Conservation (phyloP, 2,888 invertebrate genomes). For the Ligdia adustata region DNA sequence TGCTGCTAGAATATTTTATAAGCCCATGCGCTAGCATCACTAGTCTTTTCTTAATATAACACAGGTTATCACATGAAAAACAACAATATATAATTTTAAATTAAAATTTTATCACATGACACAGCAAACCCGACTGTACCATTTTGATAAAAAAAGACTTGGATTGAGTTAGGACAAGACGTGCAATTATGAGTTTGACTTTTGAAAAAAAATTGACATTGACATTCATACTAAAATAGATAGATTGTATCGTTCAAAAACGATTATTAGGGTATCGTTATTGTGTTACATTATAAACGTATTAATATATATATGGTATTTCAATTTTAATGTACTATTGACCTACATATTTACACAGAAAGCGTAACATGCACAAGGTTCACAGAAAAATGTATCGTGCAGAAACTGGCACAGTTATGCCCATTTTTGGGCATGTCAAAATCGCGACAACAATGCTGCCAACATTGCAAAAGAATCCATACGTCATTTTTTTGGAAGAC, state of each 20-base stretch:
- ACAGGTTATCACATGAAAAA: conserved; percentile 21
- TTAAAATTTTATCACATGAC: conserved; percentile 48
- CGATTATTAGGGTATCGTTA: too few species aligned
- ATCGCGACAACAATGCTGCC: conserved; percentile 44
- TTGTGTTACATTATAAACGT: too few species aligned
- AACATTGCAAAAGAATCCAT: conserved; percentile 52
- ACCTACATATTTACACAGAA: too few species aligned
- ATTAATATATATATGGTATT: too few species aligned
- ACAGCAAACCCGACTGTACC: conserved; percentile 40
- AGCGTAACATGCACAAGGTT: too few species aligned
- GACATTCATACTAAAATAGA: background rate
- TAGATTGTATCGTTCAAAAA: background rate
- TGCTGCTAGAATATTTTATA: conserved; percentile 37
- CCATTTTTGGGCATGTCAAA: conserved; percentile 67
- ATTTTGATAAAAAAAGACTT: conserved; percentile 51
- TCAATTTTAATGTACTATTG: too few species aligned
- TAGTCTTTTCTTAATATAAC: conserved; percentile 42
- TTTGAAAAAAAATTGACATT: background rate
- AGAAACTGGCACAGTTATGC: conserved; percentile 25
- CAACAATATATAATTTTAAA: conserved; percentile 32
- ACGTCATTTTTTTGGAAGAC: conserved; percentile 75
- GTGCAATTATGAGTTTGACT: background rate
- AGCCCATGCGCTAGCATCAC: conserved; percentile 43
- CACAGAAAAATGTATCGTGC: too few species aligned
- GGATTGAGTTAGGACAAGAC: too few species aligned